These are phyloP conservation scores for Leucoraja erinaceus DNA, from an alignment of 2,113 vertebrate genomes.

Conservation along the genomic window DNA sequence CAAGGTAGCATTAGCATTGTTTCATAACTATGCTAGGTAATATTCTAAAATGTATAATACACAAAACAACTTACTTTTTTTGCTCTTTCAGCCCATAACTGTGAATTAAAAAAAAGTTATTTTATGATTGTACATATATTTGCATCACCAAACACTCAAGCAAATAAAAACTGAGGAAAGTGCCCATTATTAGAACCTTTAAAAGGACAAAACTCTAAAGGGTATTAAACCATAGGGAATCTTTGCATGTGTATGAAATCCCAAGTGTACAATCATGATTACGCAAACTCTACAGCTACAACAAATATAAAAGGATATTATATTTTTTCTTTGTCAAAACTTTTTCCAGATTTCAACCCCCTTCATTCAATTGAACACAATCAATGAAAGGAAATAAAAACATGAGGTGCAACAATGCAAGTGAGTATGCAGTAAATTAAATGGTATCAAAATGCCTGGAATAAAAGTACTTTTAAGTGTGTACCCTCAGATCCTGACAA, in stretches of 20 bases:
- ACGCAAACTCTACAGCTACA: background rate
- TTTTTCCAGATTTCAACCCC: background rate
- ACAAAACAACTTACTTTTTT: constrained; percentile 29
- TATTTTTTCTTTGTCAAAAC: background rate
- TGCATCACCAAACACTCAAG: background rate
- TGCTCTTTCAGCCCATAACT: constrained; percentile 36
- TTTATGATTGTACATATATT: background rate
- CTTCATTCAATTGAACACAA: background rate
- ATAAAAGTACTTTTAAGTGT: too few relatives aligned
- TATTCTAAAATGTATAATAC: background rate
- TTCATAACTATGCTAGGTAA: background rate
- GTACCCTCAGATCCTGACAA: too few relatives aligned
- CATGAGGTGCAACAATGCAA: too few relatives aligned
- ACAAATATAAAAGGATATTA: background rate
- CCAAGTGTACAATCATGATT: background rate
- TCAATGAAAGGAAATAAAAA: background rate
- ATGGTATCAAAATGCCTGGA: too few relatives aligned
- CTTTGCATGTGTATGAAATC: background rate
- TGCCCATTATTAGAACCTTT: too few relatives aligned
- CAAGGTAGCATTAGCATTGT: too few relatives aligned
- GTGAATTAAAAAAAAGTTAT: background rate
- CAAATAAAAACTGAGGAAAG: background rate
- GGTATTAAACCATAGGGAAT: background rate
- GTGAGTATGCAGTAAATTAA: too few relatives aligned
- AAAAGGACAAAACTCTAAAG: too few relatives aligned